Conservation (phyloP, 2,888 invertebrate species). For the Eilema griseolum region DNA sequence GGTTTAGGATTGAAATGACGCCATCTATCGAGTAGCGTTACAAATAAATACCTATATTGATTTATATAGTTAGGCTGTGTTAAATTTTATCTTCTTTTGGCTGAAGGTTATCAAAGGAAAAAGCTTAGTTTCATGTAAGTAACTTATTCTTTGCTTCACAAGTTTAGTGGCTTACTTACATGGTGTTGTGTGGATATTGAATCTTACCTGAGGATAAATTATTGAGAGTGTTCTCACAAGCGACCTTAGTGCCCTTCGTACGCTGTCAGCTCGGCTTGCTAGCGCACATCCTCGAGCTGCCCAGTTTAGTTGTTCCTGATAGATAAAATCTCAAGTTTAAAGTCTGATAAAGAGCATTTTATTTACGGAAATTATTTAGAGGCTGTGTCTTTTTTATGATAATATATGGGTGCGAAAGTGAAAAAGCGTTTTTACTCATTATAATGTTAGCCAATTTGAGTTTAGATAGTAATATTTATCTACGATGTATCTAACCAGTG, state of each 20-base stretch:
- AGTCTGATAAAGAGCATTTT: neutral
- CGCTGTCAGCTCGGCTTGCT: slow-evolving; percentile 80
- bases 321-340: slow-evolving; percentile 1
- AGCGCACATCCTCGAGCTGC: slow-evolving; percentile 79
- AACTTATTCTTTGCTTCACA: neutral
- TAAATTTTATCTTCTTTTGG: neutral
- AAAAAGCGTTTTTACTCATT: no score
- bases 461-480: no score
- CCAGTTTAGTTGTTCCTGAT: slow-evolving; percentile 79
- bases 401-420: no score
- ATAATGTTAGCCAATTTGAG: no score
- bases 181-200: neutral
- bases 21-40: neutral
- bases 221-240: slow-evolving; percentile 73
- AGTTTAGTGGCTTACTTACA: no score
- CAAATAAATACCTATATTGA: neutral
- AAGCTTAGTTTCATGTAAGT: neutral
- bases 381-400: no score
- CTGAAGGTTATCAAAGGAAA: no score
- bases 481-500: no score
- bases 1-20: neutral
- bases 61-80: neutral
- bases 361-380: no score
- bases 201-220: slow-evolving; percentile 70
- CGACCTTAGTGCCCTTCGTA: slow-evolving; percentile 73